A percentile compares a stretch with the other conserved stretches of the same genome.
Conservation (phyloP, 2,797 vertebrate species). For the Silurus aristotelis region DNA sequence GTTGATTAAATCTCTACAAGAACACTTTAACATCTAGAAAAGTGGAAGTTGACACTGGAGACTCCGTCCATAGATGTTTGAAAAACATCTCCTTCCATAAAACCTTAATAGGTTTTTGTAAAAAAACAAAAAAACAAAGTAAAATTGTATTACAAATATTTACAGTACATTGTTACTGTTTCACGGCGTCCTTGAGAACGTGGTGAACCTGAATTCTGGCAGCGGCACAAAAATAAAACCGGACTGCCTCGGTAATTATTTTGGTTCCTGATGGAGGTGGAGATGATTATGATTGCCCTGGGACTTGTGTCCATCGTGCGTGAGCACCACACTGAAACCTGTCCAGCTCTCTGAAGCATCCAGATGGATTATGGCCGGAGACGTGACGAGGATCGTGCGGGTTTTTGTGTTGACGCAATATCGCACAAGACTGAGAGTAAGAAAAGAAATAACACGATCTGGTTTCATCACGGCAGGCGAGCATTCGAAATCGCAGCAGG, state of each 20-base stretch:
- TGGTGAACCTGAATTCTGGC: not conserved
- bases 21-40: no score
- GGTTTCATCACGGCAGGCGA: not conserved
- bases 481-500: not conserved
- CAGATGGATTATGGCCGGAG: not conserved
- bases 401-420: not conserved
- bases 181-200: not conserved
- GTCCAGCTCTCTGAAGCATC: constrained; percentile 46
- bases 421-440: not conserved
- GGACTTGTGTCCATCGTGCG: constrained; percentile 55
- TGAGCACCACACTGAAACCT: constrained; percentile 57
- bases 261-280: constrained; percentile 50
- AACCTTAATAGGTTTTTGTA: no score
- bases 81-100: no score
- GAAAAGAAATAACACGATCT: not conserved
- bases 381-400: not conserved
- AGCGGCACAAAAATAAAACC: constrained; percentile 48
- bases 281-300: constrained; percentile 52
- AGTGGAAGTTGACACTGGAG: no score
- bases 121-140: no score
- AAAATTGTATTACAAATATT: no score
- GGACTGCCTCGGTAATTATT: constrained; percentile 57
- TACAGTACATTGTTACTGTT: not conserved
- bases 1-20: no score
- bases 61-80: no score